These are phyloP conservation scores for Aphis craccivora DNA, from an alignment of 1,140 invertebrate genomes.

Conservation along the genomic window DNA sequence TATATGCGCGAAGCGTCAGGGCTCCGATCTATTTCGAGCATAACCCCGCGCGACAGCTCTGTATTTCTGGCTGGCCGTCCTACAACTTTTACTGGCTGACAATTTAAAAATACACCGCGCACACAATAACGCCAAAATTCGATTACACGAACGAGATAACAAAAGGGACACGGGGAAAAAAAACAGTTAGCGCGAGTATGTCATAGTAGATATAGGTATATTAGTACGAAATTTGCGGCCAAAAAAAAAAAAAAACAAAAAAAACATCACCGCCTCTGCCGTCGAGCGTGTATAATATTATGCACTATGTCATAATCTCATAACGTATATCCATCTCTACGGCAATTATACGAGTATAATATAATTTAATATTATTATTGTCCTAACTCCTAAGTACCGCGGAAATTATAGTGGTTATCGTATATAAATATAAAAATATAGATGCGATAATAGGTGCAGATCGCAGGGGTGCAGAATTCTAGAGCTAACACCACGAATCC, in stretches of 20 bases:
- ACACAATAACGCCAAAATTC: conserved; percentile 45
- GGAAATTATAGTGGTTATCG: no score
- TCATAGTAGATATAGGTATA: not conserved
- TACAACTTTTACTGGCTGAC: conserved; percentile 48
- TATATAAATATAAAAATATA: not conserved
- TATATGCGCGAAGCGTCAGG: not conserved
- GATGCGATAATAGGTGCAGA: not conserved
- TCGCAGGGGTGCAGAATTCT: not conserved
- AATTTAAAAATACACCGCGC: conserved; percentile 54
- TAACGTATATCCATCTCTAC: no score
- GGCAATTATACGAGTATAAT: no score
- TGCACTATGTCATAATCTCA: no score
- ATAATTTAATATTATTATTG: no score
- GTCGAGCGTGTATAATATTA: not conserved
- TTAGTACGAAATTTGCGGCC: conserved; percentile 5
- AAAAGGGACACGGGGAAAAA: conserved; percentile 12
- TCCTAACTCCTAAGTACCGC: no score
- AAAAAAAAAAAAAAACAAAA: not conserved
- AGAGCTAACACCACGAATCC: not conserved
- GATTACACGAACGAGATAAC: conserved; percentile 54
- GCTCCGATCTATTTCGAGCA: conserved; percentile 56
- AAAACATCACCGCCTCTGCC: not conserved
- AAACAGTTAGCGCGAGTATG: not conserved
- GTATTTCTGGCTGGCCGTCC: conserved; percentile 55
- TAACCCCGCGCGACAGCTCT: conserved; percentile 52